Evolutionary conservation across 2,113 vertebrate species (phyloP).

Genomic region (Ifrita kowaldi): DNA sequence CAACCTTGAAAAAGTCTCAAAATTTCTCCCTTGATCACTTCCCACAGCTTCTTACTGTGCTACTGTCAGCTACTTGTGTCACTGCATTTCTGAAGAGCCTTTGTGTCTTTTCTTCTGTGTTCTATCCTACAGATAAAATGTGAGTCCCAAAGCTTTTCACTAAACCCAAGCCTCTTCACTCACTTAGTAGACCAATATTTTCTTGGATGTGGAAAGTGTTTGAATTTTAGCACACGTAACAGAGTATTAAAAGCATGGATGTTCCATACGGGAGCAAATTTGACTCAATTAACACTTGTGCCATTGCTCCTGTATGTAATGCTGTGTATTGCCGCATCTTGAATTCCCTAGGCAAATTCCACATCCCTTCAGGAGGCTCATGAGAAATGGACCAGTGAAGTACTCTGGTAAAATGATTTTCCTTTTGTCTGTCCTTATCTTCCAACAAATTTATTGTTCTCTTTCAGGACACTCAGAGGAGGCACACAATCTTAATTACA

Average conservation of each 20-base stretch:
- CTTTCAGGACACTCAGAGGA: no score
- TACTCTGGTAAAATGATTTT: background rate
- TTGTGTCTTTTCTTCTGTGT: background rate
- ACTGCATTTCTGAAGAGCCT: background rate
- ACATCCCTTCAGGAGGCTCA: background rate
- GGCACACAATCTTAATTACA: no score
- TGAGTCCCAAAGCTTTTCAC: background rate
- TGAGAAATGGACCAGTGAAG: background rate
- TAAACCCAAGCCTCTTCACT: background rate
- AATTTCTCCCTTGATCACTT: background rate
- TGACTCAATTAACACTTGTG: fast-evolving
- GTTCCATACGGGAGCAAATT: background rate
- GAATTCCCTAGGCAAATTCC: background rate
- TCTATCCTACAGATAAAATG: background rate
- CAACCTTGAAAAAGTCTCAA: background rate
- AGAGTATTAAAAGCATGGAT: background rate
- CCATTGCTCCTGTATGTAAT: background rate
- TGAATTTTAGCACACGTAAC: background rate
- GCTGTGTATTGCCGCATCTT: background rate
- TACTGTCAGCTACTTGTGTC: background rate
- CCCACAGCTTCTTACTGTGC: background rate
- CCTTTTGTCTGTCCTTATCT: background rate
- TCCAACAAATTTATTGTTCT: background rate
- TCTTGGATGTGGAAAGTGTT: no score
- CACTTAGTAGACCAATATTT: background rate